Conservation (phyloP, 2,113 vertebrate species). For the Carettochelys insculpta region DNA sequence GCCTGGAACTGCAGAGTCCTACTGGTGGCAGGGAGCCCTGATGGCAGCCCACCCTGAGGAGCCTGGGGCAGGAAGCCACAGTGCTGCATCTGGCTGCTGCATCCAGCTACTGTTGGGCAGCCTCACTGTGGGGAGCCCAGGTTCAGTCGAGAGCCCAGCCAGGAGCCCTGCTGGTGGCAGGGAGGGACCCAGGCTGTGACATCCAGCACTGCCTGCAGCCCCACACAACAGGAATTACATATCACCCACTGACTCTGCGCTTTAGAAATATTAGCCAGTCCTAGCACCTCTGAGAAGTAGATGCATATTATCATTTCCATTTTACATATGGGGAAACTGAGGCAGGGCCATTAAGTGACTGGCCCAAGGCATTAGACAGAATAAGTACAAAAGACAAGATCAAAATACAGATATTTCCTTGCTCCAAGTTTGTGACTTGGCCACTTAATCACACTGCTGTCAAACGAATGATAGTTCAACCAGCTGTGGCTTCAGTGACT, state of each 20-base stretch:
- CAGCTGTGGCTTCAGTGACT: not conserved
- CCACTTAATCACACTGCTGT: not conserved
- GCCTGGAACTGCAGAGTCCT: no score
- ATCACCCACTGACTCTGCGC: not conserved
- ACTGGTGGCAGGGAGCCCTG: no score
- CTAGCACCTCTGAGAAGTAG: not conserved
- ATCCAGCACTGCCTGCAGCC: no score
- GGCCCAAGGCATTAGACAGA: not conserved
- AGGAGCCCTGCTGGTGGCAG: no score
- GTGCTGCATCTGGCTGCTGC: no score
- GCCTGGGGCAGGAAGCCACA: no score
- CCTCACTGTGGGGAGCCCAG: no score
- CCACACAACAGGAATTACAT: not conserved
- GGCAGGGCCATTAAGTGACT: not conserved
- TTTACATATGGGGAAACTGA: not conserved
- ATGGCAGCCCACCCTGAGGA: no score
- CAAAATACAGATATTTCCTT: not conserved
- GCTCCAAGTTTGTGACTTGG: not conserved
- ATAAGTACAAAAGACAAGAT: not conserved
- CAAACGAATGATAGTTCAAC: not conserved
- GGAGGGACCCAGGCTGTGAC: no score
- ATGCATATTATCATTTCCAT: not conserved
- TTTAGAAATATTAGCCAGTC: not conserved
- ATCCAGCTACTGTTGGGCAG: no score
- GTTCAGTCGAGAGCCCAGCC: no score